A percentile compares a stretch with the other conserved stretches of the same genome.
Evolutionary conservation across 1,140 invertebrate species (phyloP).

Genomic region (Plectrocnemia conspersa): DNA sequence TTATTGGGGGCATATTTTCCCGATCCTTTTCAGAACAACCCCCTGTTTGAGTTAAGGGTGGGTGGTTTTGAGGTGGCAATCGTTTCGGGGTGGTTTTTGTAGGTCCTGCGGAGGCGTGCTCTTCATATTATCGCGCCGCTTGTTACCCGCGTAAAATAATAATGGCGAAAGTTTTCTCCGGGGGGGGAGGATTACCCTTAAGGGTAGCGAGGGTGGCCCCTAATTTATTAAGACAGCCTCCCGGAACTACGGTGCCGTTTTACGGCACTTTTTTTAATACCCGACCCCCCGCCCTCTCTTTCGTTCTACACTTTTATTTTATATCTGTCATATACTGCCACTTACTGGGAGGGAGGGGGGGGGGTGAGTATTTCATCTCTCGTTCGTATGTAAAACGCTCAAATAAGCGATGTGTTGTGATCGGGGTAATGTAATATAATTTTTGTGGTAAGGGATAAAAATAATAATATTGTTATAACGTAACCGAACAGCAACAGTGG

Average conservation of each 20-base stretch:
- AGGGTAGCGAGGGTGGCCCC: constrained; percentile 9
- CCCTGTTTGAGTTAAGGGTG: constrained; percentile 8
- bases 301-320: constrained; percentile 36
- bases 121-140: constrained; percentile 53
- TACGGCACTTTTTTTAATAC: constrained; percentile 34
- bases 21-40: constrained; percentile 27
- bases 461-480: no score
- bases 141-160: constrained; percentile 56
- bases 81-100: not conserved
- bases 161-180: constrained; percentile 50
- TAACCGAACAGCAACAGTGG: no score
- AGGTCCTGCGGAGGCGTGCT: constrained; percentile 22
- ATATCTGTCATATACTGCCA: constrained; percentile 35
- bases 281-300: no score
- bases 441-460: no score
- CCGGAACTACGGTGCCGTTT: constrained; percentile 19
- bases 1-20: constrained; percentile 35
- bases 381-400: no score
- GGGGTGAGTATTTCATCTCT: no score
- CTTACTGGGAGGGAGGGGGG: no score
- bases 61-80: not conserved
- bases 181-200: constrained; percentile 4
- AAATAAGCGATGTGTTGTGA: no score
- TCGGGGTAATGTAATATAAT: no score
- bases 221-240: constrained; percentile 36